These are phyloP conservation scores for Apamea epomidion DNA, from an alignment of 2,888 invertebrate species.

Conservation along the genomic window DNA sequence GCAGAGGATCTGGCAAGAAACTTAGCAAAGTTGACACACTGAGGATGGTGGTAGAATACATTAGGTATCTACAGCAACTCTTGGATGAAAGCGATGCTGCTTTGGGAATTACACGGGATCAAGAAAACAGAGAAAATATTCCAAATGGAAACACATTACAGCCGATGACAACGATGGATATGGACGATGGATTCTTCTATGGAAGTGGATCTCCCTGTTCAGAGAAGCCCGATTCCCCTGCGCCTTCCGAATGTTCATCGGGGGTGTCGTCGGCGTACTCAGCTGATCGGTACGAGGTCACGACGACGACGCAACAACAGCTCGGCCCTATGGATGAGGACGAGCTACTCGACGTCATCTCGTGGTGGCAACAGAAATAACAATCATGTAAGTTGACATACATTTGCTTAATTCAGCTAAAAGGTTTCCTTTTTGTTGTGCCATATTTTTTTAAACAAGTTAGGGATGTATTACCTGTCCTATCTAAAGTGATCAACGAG, in stretches of 20 bases:
- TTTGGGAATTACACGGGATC: constrained; percentile 85
- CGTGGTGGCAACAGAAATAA: constrained; percentile 95
- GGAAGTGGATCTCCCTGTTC: constrained; percentile 91
- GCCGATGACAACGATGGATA: constrained; percentile 86
- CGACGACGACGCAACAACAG: constrained; percentile 86
- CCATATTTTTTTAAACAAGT: background rate
- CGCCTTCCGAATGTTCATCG: constrained; percentile 93
- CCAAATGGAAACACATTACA: constrained; percentile 80
- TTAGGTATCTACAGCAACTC: constrained; percentile 95
- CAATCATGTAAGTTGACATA: constrained; percentile 76
- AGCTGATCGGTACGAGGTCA: constrained; percentile 84
- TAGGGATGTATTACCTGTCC: background rate
- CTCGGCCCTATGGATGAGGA: constrained; percentile 96
- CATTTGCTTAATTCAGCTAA: constrained; percentile 5
- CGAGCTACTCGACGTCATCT: constrained; percentile 96
- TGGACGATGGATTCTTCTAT: constrained; percentile 89
- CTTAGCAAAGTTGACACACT: constrained; percentile 97
- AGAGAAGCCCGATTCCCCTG: constrained; percentile 93
- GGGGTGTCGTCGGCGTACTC: constrained; percentile 89
- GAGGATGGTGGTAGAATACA: constrained; percentile 97
- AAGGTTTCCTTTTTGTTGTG: background rate
- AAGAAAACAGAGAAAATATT: constrained; percentile 87
- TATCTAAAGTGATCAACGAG: background rate
- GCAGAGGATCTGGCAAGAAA: constrained; percentile 95
- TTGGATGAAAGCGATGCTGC: constrained; percentile 93